phyloP scores from a whole-genome alignment of 2,888 invertebrate species.

The Drosophila paramelanica region DNA sequence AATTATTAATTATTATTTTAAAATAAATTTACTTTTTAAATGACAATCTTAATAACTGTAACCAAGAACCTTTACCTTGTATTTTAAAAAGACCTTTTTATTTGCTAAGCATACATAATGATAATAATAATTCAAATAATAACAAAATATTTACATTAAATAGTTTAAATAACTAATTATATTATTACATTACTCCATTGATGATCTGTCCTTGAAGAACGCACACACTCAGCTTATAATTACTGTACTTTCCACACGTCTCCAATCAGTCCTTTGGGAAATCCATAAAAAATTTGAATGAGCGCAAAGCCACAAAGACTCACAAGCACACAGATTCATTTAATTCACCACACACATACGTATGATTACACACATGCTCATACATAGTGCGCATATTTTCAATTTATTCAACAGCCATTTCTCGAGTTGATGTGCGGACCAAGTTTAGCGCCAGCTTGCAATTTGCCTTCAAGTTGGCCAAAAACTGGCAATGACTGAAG shows the following conservation, averaged over 20 bases:
- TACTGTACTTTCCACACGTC: not conserved
- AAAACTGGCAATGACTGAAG: constrained; percentile 21
- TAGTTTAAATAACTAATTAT: no score
- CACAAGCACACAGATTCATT: not conserved
- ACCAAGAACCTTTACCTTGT: no score
- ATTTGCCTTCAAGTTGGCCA: constrained; percentile 23
- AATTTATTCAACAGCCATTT: constrained; percentile 20
- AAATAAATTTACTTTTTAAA: no score
- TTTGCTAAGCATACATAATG: no score
- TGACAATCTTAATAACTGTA: no score
- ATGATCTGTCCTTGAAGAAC: not conserved
- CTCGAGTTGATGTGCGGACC: constrained; percentile 1
- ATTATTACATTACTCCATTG: no score
- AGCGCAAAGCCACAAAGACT: not conserved
- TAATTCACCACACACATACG: not conserved
- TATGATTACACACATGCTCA: not conserved
- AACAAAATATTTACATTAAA: no score
- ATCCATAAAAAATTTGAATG: constrained; percentile 8
- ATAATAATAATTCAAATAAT: no score
- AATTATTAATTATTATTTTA: no score
- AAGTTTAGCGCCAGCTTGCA: constrained; percentile 53
- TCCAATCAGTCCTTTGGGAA: constrained; percentile 4
- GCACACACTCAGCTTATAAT: not conserved
- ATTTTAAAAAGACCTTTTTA: no score
- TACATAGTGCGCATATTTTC: constrained; percentile 5